Base-by-base conservation (phyloP, 1,140 invertebrate species). In the Drosophila chauvacae region DNA sequence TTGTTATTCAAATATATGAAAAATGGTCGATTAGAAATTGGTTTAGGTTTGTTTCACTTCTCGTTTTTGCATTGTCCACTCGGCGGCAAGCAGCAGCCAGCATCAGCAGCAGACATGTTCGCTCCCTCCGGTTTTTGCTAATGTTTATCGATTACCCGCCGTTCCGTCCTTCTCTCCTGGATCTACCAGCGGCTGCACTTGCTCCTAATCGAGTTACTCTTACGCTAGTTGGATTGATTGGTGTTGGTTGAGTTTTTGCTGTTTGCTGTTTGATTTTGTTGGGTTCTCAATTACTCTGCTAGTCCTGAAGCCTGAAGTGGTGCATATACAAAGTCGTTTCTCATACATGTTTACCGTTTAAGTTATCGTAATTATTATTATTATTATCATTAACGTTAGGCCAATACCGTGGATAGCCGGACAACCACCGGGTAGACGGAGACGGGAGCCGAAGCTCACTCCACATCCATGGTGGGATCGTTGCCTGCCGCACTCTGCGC, bases 1-100 rank as follows among this genome's bases (percentile, higher is more conserved):
- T 73, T 87, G 72, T 86, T 86, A 90, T 90, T 88, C 77, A 90
- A 90, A 73, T 90, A 90, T 73, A 88, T 78, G 84, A 90, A 88
- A 86, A 88, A 88, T 88, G 77, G 74, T 88, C 85, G 85, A 90
- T 88, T 84, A 88, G 85, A 88, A 88, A 84, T 80, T 73, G 62
- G 56, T 90, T 74, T 81, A 72, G 63, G 64, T 66, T 77, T 70
- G 30, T 56, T 61, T 71, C 23, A 60, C 35, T 65, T 55, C 35
- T 66, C 18, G 60, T 57, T 50, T 69, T 72, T 81, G 59, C 61
- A 69, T 47, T 33, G 62, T 63, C 39, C 61, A 76, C 45, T 41
- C 45, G 20, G 13, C 35, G 60, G 23, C 23, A 23, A 23, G 23
- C 26, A 26, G 26, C 26, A 26, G 26, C 26, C 62, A 44, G 45